Evolutionary conservation across 2,797 vertebrate genomes (phyloP).

Genomic region (Lepus oiostolus): DNA sequence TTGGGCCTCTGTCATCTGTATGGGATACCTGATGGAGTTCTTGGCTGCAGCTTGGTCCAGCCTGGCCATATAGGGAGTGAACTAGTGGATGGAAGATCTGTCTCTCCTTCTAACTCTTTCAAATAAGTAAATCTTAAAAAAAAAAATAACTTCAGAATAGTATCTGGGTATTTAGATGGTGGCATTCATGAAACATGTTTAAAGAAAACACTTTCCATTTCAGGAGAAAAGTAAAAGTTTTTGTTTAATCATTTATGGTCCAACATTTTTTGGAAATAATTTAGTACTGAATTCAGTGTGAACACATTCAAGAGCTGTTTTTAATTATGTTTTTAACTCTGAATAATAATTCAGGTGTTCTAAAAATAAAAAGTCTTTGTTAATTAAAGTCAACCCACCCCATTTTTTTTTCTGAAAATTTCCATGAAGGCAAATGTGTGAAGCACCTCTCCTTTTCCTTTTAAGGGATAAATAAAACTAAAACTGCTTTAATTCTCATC

Average conservation of each 20-base stretch:
- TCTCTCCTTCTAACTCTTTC: too few relatives aligned
- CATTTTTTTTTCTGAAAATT: slow-evolving; percentile 27
- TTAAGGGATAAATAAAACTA: neutral
- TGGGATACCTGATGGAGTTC: too few relatives aligned
- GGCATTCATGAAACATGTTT: slow-evolving; percentile 42
- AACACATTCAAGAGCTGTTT: slow-evolving; percentile 27
- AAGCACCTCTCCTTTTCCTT: slow-evolving; percentile 34
- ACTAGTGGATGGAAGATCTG: too few relatives aligned
- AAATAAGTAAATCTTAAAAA: too few relatives aligned
- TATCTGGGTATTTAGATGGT: neutral
- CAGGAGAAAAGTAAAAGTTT: neutral
- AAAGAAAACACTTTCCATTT: slow-evolving; percentile 59
- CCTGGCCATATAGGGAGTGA: too few relatives aligned
- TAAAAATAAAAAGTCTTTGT: slow-evolving; percentile 53
- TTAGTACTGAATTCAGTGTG: neutral
- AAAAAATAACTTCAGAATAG: neutral
- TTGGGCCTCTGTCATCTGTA: too few relatives aligned
- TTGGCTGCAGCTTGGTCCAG: too few relatives aligned
- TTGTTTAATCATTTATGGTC: neutral
- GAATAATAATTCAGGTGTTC: slow-evolving; percentile 37
- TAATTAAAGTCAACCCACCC: neutral
- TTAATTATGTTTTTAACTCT: slow-evolving; percentile 31
- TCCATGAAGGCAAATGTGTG: slow-evolving; percentile 48
- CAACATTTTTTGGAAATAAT: slow-evolving; percentile 1
- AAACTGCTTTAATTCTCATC: slow-evolving; percentile 47